Evolutionary conservation across 2,888 invertebrate species (phyloP).

Genomic region (Drosophila helvetica): DNA sequence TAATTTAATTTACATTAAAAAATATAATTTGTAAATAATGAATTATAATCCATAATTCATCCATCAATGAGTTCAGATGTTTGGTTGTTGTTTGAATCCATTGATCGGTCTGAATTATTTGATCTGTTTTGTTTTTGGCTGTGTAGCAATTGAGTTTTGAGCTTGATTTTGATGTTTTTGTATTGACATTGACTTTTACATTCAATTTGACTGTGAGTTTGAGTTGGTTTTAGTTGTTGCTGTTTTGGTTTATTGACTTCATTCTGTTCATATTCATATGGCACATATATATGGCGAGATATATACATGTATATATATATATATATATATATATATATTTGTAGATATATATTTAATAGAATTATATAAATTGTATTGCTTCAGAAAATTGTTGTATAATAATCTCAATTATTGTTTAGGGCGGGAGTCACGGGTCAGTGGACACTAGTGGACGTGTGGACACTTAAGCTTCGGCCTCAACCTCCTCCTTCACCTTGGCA

Average conservation of each 20-base stretch:
- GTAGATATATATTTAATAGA: constrained; percentile 69
- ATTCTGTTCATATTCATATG: constrained; percentile 52
- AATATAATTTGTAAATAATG: constrained; percentile 82
- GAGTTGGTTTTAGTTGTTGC: constrained; percentile 48
- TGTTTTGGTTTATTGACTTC: constrained; percentile 61
- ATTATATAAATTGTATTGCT: constrained; percentile 54
- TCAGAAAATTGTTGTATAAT: constrained; percentile 65
- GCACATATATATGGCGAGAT: constrained; percentile 60
- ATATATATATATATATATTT: constrained; percentile 60
- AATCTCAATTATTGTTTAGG: constrained; percentile 77
- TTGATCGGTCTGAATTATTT: constrained; percentile 68
- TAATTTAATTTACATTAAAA: constrained; percentile 81
- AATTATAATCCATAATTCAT: constrained; percentile 75
- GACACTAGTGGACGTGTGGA: constrained; percentile 83
- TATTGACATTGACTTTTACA: background rate
- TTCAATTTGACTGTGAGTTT: constrained; percentile 53
- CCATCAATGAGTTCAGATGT: constrained; percentile 73
- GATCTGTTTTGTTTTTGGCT: constrained; percentile 43
- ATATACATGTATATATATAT: constrained; percentile 64
- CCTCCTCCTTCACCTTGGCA: constrained; percentile 93
- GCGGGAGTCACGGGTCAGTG: constrained; percentile 83
- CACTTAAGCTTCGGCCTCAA: constrained; percentile 92
- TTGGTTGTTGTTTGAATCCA: constrained; percentile 64
- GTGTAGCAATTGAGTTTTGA: constrained; percentile 56
- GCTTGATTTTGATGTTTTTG: constrained; percentile 51